phyloP scores from a whole-genome alignment of 2,888 invertebrate species.

The Eristalinus aeneus region DNA sequence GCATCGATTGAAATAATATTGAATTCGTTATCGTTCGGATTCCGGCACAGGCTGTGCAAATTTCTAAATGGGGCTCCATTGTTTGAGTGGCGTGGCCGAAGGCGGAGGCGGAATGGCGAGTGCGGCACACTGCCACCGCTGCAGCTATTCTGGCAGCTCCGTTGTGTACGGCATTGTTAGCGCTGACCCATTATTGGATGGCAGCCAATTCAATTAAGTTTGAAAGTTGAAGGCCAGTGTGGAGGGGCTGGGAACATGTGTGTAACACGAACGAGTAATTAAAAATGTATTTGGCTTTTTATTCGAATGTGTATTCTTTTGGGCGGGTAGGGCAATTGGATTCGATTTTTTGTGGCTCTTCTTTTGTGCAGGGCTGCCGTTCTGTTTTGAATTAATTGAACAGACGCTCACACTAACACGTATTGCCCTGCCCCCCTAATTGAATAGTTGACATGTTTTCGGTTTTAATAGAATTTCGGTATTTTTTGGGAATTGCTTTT shows the following conservation, averaged over 20 bases:
- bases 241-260: slow-evolving; percentile 46
- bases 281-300: slow-evolving; percentile 59
- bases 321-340: not conserved
- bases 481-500: slow-evolving; percentile 31
- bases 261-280: slow-evolving; percentile 66
- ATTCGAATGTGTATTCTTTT: slow-evolving; percentile 14
- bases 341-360: not conserved
- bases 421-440: slow-evolving; percentile 37
- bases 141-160: not conserved
- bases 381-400: slow-evolving; percentile 37
- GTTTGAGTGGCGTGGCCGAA: not conserved
- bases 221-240: slow-evolving; percentile 70
- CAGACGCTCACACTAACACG: not conserved
- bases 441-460: slow-evolving; percentile 49
- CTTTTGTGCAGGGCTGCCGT: not conserved
- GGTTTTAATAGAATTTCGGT: slow-evolving; percentile 21
- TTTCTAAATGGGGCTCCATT: slow-evolving; percentile 59
- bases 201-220: slow-evolving; percentile 70
- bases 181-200: slow-evolving; percentile 69
- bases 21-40: slow-evolving; percentile 56
- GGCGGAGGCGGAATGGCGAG: not conserved
- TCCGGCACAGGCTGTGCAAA: slow-evolving; percentile 55
- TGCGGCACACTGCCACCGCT: not conserved
- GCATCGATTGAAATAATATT: slow-evolving; percentile 64
- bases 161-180: slow-evolving; percentile 49